phyloP scores from a whole-genome alignment of 30 jellyfish, hydroid and myxozoan species.

The Nemopilema nomurai region DNA sequence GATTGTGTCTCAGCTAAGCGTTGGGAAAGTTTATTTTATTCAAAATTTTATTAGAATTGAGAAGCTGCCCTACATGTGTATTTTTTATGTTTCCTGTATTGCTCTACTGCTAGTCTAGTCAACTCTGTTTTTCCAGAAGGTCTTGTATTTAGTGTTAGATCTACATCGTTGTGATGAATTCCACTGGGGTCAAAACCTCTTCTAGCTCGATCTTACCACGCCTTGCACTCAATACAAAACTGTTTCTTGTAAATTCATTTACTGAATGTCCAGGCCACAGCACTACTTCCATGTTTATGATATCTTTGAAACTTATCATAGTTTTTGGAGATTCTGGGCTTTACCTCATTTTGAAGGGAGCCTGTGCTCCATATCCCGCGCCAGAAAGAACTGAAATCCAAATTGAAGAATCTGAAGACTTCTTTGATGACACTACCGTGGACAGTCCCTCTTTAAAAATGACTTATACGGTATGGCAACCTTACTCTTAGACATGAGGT shows the following conservation, averaged over 20 bases:
- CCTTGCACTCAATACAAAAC: too few species aligned
- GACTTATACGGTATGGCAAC: background rate
- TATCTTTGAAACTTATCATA: background rate
- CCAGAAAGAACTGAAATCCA: background rate
- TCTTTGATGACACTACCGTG: background rate
- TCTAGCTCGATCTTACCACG: too few species aligned
- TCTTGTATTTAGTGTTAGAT: too few species aligned
- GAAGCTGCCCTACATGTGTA: too few species aligned
- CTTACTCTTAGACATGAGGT: too few species aligned
- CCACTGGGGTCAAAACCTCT: background rate
- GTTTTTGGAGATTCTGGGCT: slow-evolving; percentile 67
- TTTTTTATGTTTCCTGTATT: too few species aligned
- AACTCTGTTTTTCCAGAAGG: too few species aligned
- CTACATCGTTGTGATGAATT: background rate
- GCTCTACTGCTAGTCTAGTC: too few species aligned
- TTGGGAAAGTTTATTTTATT: too few species aligned
- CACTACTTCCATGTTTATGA: background rate
- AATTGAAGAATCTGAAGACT: background rate
- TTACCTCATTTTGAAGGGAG: slow-evolving; percentile 52
- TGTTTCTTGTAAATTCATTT: too few species aligned
- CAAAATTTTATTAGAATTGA: too few species aligned
- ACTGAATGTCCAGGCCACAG: background rate
- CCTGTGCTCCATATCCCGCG: slow-evolving; percentile 10
- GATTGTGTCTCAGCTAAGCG: too few species aligned
- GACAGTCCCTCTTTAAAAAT: background rate